Evolutionary conservation across 2,888 invertebrate genomes (phyloP).

Genomic region (Apodemia hepburni): DNA sequence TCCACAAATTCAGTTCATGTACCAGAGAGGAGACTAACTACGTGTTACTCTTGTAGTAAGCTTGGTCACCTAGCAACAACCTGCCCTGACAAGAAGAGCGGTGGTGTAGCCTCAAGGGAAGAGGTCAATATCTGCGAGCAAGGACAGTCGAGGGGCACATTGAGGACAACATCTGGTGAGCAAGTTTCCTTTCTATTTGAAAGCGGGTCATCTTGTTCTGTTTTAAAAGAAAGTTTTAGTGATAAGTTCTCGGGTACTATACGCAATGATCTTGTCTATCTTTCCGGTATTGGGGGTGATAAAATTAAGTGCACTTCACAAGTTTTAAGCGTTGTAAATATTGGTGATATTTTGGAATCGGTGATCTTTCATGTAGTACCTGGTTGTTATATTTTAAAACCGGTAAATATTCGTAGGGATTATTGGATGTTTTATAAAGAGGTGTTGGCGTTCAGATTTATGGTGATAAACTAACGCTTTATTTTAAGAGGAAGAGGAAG

Average conservation of each 20-base stretch:
- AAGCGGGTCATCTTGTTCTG: slow-evolving; percentile 24
- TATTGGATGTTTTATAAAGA: slow-evolving; percentile 23
- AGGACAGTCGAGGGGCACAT: slow-evolving; percentile 18
- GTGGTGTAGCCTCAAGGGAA: not conserved
- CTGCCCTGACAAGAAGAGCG: not conserved
- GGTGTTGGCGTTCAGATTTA: slow-evolving; percentile 20
- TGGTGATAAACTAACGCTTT: slow-evolving; percentile 16
- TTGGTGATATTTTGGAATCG: not conserved
- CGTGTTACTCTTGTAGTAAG: slow-evolving; percentile 5
- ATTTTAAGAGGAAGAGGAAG: too few relatives aligned
- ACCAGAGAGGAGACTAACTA: slow-evolving; percentile 2
- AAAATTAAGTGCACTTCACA: slow-evolving; percentile 18
- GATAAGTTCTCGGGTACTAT: slow-evolving; percentile 25
- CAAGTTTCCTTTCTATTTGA: slow-evolving; percentile 23
- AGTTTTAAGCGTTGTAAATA: slow-evolving; percentile 5
- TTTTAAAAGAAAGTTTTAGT: slow-evolving; percentile 20
- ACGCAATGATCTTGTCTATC: slow-evolving; percentile 27
- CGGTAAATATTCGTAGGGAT: slow-evolving; percentile 23
- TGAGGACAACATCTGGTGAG: slow-evolving; percentile 24
- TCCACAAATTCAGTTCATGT: slow-evolving; percentile 6
- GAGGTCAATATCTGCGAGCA: not conserved
- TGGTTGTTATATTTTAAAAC: slow-evolving; percentile 6
- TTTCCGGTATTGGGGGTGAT: slow-evolving; percentile 29
- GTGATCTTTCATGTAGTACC: slow-evolving; percentile 21
- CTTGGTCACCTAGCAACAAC: slow-evolving; percentile 12